Evolutionary conservation across 2,888 invertebrate species (phyloP), one percentile per base, ranked within the genome.

Genomic region (Mayetiola destructor): DNA sequence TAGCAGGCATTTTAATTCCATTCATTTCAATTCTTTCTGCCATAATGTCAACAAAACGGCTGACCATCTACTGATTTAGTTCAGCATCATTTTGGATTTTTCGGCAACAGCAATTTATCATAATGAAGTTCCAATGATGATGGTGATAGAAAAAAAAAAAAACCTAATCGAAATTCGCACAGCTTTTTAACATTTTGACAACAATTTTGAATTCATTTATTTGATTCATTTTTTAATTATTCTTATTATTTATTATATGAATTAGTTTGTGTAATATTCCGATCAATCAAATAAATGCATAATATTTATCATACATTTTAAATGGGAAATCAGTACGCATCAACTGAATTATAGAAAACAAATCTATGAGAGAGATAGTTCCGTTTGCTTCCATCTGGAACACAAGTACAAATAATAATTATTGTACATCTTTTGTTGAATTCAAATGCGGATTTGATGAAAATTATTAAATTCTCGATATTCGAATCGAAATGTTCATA

Each of bases 1-100:
- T 68, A 54, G 62, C 64, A 3, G 69, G 65, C 54, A 32, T 69
- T 36, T 60, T 66, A 53, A 54, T 66, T 39, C 66, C 68, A 16
- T 40, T 66, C 35, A 61, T 64, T 57, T 65, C 68, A 14, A 60
- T 66, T 57, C 57, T 66, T 59, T 61, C 65, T 58, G 68, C 67
- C 21, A 63, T 69, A 27, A 58, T 66, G 57, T 21, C 37, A 39
- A 27, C 56, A 29, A 29, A 21, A 40, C 12, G 48, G 27, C 27
- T 21, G 23, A 21, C 40, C 12, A 40, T 40, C 20, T 21, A 21
- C 23, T 20, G n/a, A 40, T 48, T 27, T n/a, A 48, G n/a, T n/a
- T n/a, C n/a, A n/a, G n/a, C n/a, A n/a, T n/a, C n/a, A n/a, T n/a
- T n/a, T n/a, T n/a, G n/a, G n/a, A n/a, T n/a, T n/a, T n/a, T n/a